A percentile compares a stretch with the other conserved stretches of the same genome.
Conservation (phyloP, 2,113 vertebrate species). For the Rhinogobius similis region DNA sequence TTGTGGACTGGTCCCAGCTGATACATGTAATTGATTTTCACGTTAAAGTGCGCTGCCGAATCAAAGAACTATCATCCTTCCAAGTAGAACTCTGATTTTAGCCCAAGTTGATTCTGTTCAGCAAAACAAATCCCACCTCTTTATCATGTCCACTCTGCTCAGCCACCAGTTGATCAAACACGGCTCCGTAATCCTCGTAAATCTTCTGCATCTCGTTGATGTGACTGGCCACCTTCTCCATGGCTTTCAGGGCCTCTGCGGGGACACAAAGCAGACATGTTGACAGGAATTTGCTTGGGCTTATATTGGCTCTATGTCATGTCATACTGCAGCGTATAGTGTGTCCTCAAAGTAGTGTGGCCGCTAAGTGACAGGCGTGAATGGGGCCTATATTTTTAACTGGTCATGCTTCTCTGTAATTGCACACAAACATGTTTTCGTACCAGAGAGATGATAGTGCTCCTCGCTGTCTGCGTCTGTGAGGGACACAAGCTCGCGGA, state of each 20-base stretch:
- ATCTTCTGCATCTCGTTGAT: constrained; percentile 99
- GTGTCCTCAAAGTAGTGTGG: not conserved
- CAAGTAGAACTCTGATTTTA: not conserved
- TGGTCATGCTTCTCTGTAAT: not conserved
- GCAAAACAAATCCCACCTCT: constrained; percentile 79
- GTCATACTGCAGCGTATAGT: not conserved
- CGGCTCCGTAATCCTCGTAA: constrained; percentile 93
- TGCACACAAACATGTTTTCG: not conserved
- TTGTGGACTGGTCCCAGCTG: not conserved
- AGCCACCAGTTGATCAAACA: constrained; percentile 94
- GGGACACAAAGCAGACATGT: constrained; percentile 14
- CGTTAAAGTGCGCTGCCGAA: not conserved
- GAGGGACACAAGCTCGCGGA: constrained; percentile 93
- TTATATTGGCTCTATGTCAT: not conserved
- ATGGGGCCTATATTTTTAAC: constrained; percentile 7
- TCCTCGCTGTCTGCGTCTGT: constrained; percentile 94
- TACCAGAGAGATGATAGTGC: constrained; percentile 95
- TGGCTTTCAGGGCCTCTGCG: constrained; percentile 93
- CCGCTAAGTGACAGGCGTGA: constrained; percentile 19
- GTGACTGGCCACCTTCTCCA: constrained; percentile 98
- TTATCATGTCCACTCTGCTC: constrained; percentile 90
- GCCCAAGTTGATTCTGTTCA: not conserved
- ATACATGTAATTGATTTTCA: not conserved
- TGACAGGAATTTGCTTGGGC: not conserved
- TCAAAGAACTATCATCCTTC: not conserved